Conservation (phyloP, 2,888 invertebrate species). For the Conus canariensis region DNA sequence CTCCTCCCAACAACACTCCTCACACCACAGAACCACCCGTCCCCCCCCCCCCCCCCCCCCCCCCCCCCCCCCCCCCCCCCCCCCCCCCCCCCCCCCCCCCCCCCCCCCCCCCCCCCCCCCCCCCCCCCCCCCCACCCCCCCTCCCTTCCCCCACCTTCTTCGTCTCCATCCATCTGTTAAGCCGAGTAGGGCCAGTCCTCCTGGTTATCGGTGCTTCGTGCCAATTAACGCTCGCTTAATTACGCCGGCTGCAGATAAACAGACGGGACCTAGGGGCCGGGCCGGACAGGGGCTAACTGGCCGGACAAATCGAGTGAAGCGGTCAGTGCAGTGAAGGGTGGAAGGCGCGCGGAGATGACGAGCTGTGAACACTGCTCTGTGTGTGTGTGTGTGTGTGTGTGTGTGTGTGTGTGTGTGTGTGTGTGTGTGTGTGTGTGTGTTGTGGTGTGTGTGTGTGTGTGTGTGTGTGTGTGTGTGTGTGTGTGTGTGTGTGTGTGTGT, state of each 20-base stretch:
- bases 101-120: background rate
- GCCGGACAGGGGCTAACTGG: background rate
- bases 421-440: too few relatives aligned
- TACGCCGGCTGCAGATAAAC: constrained; percentile 30
- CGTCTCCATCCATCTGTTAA: background rate
- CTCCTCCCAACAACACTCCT: too few relatives aligned
- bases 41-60: too few relatives aligned
- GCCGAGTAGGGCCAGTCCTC: background rate
- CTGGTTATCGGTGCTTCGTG: constrained; percentile 25
- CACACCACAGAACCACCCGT: too few relatives aligned
- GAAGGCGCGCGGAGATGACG: background rate
- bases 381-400: too few relatives aligned
- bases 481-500: too few relatives aligned
- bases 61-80: too few relatives aligned
- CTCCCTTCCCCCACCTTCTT: too few relatives aligned
- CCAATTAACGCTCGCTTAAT: constrained; percentile 32
- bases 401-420: too few relatives aligned
- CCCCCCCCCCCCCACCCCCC: background rate
- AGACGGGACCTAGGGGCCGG: background rate
- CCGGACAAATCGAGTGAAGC: background rate
- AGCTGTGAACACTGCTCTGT: background rate
- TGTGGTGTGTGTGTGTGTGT: too few relatives aligned
- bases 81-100: background rate
- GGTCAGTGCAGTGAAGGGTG: constrained; percentile 1
- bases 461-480: too few relatives aligned